Percentiles rank a stretch among this genome's conserved stretches.
phyloP scores from a whole-genome alignment of 2,888 invertebrate species.

The Exocentrus adspersus region DNA sequence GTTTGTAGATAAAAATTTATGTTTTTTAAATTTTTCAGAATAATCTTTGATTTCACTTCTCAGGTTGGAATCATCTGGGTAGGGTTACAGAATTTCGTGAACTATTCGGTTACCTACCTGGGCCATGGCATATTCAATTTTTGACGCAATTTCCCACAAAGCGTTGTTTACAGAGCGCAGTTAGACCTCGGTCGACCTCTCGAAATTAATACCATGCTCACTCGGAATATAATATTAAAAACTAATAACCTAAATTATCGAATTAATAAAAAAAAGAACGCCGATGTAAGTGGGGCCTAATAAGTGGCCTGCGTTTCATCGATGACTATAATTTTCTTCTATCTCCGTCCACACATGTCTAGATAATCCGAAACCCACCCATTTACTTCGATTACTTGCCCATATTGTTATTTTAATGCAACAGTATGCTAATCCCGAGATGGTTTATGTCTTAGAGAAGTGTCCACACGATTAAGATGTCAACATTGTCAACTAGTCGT shows the following conservation, averaged over 20 bases:
- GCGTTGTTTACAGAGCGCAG: not conserved
- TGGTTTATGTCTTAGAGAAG: conserved; percentile 29
- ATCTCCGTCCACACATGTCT: conserved; percentile 58
- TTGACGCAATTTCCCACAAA: not conserved
- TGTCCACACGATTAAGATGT: conserved; percentile 32
- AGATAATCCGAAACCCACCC: conserved; percentile 57
- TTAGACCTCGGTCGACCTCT: conserved; percentile 35
- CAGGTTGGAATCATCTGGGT: too few species aligned
- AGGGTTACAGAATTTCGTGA: too few species aligned
- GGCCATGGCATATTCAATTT: too few species aligned
- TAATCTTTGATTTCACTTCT: too few species aligned
- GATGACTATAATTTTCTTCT: conserved; percentile 62
- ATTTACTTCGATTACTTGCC: conserved; percentile 56
- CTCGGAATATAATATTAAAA: conserved; percentile 53
- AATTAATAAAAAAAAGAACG: conserved; percentile 58
- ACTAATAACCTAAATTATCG: conserved; percentile 59
- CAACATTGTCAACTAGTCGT: conserved; percentile 25
- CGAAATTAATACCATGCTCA: conserved; percentile 47
- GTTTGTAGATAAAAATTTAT: too few species aligned
- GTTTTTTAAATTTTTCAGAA: too few species aligned
- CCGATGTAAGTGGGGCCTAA: conserved; percentile 59
- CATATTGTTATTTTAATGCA: conserved; percentile 45
- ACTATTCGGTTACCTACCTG: too few species aligned
- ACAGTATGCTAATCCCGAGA: conserved; percentile 26
- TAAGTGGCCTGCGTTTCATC: conserved; percentile 59